Evolutionary conservation across 2,888 invertebrate genomes (phyloP).

Genomic region (Teleiodes luculella): DNA sequence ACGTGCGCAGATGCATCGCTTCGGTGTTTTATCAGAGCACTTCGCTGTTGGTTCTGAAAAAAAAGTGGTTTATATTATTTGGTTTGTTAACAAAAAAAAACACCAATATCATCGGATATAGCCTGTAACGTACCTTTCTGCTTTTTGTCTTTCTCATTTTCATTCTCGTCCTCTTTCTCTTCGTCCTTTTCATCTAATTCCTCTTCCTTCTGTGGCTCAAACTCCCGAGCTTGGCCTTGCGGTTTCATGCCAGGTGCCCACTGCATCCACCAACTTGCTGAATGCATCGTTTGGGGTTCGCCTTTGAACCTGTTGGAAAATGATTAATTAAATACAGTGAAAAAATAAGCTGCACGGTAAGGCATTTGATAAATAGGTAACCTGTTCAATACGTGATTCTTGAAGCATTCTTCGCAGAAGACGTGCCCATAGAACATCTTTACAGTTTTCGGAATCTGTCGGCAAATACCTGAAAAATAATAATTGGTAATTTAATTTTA

Average conservation of each 20-base stretch:
- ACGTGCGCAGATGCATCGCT: slow-evolving; percentile 55
- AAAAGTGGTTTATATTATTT: neutral
- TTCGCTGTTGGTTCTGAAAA: neutral
- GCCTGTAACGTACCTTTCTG: neutral
- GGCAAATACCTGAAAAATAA: slow-evolving; percentile 52
- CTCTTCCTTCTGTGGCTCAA: slow-evolving; percentile 25
- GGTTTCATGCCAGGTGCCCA: slow-evolving; percentile 51
- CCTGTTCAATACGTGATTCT: slow-evolving; percentile 54
- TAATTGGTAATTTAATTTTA: neutral
- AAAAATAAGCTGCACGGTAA: neutral
- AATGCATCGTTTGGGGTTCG: slow-evolving; percentile 48
- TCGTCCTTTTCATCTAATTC: slow-evolving; percentile 20
- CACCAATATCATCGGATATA: neutral
- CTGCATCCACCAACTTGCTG: slow-evolving; percentile 67
- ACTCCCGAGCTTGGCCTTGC: slow-evolving; percentile 10
- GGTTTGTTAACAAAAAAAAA: neutral
- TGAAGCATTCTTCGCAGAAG: slow-evolving; percentile 68
- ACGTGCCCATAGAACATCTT: slow-evolving; percentile 73
- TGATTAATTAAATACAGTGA: neutral
- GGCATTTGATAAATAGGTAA: slow-evolving; percentile 19
- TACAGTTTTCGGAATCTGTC: slow-evolving; percentile 54
- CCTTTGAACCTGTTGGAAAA: slow-evolving; percentile 41
- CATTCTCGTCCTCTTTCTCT: slow-evolving; percentile 13
- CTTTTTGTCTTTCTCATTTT: neutral
- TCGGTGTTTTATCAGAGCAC: slow-evolving; percentile 31